Percentiles rank a stretch among this genome's conserved stretches.
Conservation (phyloP, 2,888 invertebrate species). For the Aphodius granarius region DNA sequence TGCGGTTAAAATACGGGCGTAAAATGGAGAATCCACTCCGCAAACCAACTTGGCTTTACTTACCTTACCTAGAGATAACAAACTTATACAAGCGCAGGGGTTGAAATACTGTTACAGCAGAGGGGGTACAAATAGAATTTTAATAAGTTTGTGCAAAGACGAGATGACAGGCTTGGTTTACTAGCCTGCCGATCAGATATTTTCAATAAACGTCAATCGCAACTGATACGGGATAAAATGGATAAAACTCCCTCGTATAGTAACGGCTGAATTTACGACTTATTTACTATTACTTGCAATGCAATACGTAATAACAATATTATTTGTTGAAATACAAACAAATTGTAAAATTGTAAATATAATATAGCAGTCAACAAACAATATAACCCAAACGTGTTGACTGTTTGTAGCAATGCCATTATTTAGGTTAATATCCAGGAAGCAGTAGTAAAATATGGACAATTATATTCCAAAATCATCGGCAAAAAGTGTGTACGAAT, state of each 20-base stretch:
- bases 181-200: neutral
- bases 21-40: neutral
- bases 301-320: neutral
- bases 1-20: neutral
- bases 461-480: no score
- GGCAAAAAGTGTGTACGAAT: no score
- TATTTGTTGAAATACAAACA: no score
- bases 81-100: neutral
- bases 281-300: neutral
- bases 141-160: neutral
- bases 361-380: no score
- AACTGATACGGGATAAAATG: neutral
- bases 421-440: no score
- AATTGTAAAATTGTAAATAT: no score
- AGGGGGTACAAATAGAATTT: neutral
- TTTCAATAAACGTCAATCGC: neutral
- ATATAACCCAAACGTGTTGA: no score
- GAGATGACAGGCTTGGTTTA: neutral
- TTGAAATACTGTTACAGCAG: neutral
- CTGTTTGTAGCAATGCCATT: no score
- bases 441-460: no score
- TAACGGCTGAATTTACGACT: neutral
- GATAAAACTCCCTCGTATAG: neutral
- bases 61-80: neutral
- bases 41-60: neutral